These are phyloP conservation scores for Dinothrombium tinctorium DNA, from an alignment of 1,140 invertebrate species.

Conservation along the genomic window DNA sequence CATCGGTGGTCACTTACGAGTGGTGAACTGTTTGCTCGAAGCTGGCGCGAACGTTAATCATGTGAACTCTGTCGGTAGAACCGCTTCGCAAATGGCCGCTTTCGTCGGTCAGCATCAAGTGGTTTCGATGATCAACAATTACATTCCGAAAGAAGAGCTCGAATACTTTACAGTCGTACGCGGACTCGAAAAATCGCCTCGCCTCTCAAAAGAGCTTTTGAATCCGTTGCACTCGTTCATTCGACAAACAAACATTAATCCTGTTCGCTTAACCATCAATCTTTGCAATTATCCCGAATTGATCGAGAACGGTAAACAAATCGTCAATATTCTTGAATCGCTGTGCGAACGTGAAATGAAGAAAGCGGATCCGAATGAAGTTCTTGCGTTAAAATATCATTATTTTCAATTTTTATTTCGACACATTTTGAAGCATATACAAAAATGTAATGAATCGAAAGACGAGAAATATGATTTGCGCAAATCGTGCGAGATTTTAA, in stretches of 20 bases:
- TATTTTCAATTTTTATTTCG: conserved; percentile 50
- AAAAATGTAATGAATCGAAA: conserved; percentile 1
- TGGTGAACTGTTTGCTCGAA: conserved; percentile 57
- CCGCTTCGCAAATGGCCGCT: conserved; percentile 84
- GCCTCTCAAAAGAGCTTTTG: conserved; percentile 41
- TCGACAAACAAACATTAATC: conserved; percentile 35
- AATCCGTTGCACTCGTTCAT: conserved; percentile 62
- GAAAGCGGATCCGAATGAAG: conserved; percentile 57
- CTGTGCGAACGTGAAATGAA: conserved; percentile 74
- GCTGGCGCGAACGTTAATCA: conserved; percentile 50
- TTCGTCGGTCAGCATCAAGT: conserved; percentile 86
- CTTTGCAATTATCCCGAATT: conserved; percentile 28
- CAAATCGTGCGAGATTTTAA: conserved; percentile 15
- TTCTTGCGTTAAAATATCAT: conserved; percentile 74
- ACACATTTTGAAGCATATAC: conserved; percentile 24
- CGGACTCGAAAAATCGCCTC: conserved; percentile 53
- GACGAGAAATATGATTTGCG: conserved; percentile 5
- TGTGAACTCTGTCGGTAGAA: conserved; percentile 67
- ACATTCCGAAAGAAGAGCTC: conserved; percentile 54
- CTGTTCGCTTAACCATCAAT: conserved; percentile 16
- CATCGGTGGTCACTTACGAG: conserved; percentile 59
- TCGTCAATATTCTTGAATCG: conserved; percentile 53
- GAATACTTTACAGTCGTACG: conserved; percentile 55
- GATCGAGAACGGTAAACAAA: conserved; percentile 43
- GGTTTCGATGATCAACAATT: conserved; percentile 84